Percentiles rank a stretch among this genome's conserved stretches.
Evolutionary conservation across 2,797 vertebrate species (phyloP).

Genomic region (Bryconaethiops microstoma): DNA sequence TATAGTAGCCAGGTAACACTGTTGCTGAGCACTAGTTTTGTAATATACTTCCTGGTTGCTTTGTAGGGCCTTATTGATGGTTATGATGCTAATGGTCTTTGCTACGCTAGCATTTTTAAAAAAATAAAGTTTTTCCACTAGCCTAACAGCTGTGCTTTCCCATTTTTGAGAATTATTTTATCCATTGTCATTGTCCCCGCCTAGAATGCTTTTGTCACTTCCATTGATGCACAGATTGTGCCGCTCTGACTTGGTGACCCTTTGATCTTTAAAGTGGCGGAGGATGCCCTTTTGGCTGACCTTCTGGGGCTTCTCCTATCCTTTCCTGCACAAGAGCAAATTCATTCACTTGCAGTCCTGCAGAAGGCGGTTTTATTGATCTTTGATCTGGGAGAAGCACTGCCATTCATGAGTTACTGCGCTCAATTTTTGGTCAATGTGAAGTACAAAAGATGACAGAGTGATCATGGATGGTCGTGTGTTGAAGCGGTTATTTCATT

Average conservation of each 20-base stretch:
- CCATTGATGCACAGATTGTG: constrained; percentile 60
- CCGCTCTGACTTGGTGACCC: constrained; percentile 63
- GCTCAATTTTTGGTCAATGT: constrained; percentile 8
- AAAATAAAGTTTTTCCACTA: constrained; percentile 22
- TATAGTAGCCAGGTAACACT: not conserved
- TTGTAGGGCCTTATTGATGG: not conserved
- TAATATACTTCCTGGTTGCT: not conserved
- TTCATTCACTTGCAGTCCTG: constrained; percentile 40
- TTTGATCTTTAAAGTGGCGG: constrained; percentile 61
- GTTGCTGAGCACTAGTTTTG: not conserved
- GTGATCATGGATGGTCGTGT: not conserved
- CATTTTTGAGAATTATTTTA: not conserved
- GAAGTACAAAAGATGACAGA: constrained; percentile 24
- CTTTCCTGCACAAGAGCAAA: constrained; percentile 47
- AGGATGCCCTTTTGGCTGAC: constrained; percentile 45
- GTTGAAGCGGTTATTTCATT: not conserved
- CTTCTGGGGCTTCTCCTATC: constrained; percentile 35
- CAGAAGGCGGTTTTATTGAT: constrained; percentile 48
- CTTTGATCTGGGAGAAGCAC: not conserved
- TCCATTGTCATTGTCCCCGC: constrained; percentile 29
- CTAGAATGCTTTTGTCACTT: constrained; percentile 47
- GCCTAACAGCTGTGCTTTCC: constrained; percentile 43
- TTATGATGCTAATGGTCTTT: not conserved
- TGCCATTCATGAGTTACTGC: constrained; percentile 26
- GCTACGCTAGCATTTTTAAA: not conserved